Base-by-base conservation (phyloP, 2,888 invertebrate genomes). In the Heliconius hortense region DNA sequence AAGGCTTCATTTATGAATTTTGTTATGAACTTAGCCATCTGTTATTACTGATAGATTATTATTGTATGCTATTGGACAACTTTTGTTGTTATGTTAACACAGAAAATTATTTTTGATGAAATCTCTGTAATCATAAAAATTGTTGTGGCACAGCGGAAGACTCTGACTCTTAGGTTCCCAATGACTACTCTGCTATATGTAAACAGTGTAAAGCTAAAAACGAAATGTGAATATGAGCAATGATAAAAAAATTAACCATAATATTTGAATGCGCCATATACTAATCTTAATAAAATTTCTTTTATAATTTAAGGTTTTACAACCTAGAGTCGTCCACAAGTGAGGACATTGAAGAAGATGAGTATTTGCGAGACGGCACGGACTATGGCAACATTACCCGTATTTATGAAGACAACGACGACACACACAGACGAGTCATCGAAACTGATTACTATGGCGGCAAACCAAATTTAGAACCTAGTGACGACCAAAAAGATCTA, bases 241-340 rank as follows among this genome's bases (percentile, higher is more conserved):
- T 15, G 43, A 43, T 43, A 15, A 15, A 15, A 48, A 35, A 10
- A 0, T 35, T 10, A 10, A 35, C 10, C 1, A 35, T 35, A 35
- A 35, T 35, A 10, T 35, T 35, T 35, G 35, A 35, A 35, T 35
- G 35, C 35, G 10, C 35, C 10, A 35, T 35, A 35, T 35, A 35
- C 10, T 56, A 13, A 11, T 26, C 13, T 26, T 56, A 59, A 59
- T 24, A 59, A 13, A 24, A 3, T 28, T 53, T 68, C 0, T 39
- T 64, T 64, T 15, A 7, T 39, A 64, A 24, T 85, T 91, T 72
- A 86, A 95, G 95, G 60, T 96, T 96, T 84, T 92, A 96, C 69
- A 96, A 95, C 83, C 96, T 96, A 82, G 96, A 96, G 87, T 96
- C 96, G 53, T 96, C 96, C 83, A 95, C 96, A 26, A 95, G 95